Conservation (phyloP, 2,888 invertebrate species). For the Taphrorychus bicolor region DNA sequence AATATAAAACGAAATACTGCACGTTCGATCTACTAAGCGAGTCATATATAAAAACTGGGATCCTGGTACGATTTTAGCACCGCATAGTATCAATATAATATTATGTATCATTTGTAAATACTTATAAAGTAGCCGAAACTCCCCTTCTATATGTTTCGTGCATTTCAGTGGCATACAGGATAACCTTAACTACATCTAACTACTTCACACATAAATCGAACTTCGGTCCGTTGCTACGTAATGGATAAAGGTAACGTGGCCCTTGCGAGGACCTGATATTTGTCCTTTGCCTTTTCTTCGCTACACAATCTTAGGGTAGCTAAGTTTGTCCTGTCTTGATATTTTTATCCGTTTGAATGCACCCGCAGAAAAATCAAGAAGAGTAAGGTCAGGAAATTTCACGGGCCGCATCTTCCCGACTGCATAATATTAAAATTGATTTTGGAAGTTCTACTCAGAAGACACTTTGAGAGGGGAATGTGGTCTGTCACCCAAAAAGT, state of each 20-base stretch:
- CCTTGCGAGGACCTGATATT: too few species aligned
- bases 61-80: constrained; percentile 45
- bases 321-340: too few species aligned
- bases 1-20: constrained; percentile 8
- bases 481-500: too few species aligned
- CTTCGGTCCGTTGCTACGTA: constrained; percentile 18
- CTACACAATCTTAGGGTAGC: too few species aligned
- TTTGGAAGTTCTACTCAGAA: too few species aligned
- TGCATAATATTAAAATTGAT: too few species aligned
- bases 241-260: not conserved
- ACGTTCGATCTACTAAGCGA: constrained; percentile 11
- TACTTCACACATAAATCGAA: constrained; percentile 36
- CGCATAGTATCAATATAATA: constrained; percentile 48
- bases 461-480: too few species aligned
- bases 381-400: too few species aligned
- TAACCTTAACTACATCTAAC: constrained; percentile 31
- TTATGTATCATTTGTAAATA: constrained; percentile 49
- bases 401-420: too few species aligned
- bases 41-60: constrained; percentile 25
- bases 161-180: constrained; percentile 86
- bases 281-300: too few species aligned
- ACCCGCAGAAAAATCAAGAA: too few species aligned
- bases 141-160: constrained; percentile 89
- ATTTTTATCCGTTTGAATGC: too few species aligned
- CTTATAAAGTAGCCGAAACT: constrained; percentile 58